Evolutionary conservation across 2,113 vertebrate genomes (phyloP), one percentile per base, ranked within the genome.

Genomic region (Apus apus): DNA sequence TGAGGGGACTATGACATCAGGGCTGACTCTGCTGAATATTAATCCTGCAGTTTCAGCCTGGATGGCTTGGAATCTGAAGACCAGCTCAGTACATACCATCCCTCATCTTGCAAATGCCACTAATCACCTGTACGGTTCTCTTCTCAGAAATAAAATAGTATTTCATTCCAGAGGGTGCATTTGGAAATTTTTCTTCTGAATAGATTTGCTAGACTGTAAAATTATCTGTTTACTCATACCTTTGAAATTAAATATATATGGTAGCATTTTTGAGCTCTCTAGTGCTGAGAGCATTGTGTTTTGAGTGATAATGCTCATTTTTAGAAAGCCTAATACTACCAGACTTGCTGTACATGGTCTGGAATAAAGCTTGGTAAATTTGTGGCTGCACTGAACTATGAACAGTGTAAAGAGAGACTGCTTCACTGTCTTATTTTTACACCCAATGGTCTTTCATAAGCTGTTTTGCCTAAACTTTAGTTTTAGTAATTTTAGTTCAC

Each of bases 341-440:
- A 70, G 36, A 74, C 56, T 51, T 60, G 34, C 53, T 84, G 54
- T 48, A 76, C 5, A 15, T 68, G 60, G 36, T 87, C 62, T 79
- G 68, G 89, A 90, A 87, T 80, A 86, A 91, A 93, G 78, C 51
- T 87, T 71, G 38, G 62, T 92, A 96, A 94, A 92, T 76, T 71
- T 86, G 46, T 66, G 84, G 86, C 71, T 87, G n/a, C n/a, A 34
- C 65, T 96, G 80, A 94, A 94, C 95, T 72, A 70, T 0, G 11
- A 76, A 65, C 62, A 73, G 65, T 26, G 56, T 62, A 66, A 91
- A 60, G 34, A 90, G 18, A 84, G 30, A 40, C 40, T 82, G 73
- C 34, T 95, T 85, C 40, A 40, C 73, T 76, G 65, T 43, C 80
- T 91, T 61, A 82, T 93, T 94, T 92, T 90, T 74, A 93, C 93